Evolutionary conservation across 1,140 invertebrate genomes (phyloP), one percentile per base, ranked within the genome.

Genomic region (Drosophila bifasciata): DNA sequence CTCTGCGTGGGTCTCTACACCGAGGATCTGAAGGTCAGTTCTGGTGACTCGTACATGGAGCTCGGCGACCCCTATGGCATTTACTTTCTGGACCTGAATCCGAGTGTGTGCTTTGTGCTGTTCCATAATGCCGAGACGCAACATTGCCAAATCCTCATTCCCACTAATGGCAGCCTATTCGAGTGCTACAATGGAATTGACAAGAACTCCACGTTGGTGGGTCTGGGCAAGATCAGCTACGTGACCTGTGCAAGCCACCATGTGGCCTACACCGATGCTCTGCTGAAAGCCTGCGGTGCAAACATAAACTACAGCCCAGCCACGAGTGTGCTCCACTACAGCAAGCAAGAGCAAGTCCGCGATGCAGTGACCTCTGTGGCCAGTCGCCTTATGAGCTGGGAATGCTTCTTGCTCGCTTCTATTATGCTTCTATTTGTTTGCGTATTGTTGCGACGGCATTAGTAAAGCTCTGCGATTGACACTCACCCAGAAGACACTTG

Each of bases 401-500:
- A 63, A 17, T n/a, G 9, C 2, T 21, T 45, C 13, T 2, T 39
- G 9, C 2, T 56, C 5, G 1, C 28, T n/a, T n/a, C n/a, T 9
- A 0, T 45, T 5, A 7, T 23, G 9, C 36, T 52, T 0, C 8
- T 63, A 1, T 15, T 63, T 6, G 2, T 58, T 8, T 63, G 41
- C 17, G 15, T 40, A 6, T 13, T 63, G 0, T 19, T 13, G 6
- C 25, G 25, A 13, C 1, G 19, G 3, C 44, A 9, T 13, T 8
- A 50, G 36, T 17, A 45, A 72, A 50, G 28, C 6, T 13, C 1
- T 28, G 32, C 6, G 19, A 28, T 21, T 7, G 13, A 15, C 7
- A 52, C 74, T 93, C 76, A 95, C 95, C 93, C 71, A 95, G 93
- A 90, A 95, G 94, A 90, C 95, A 95, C 75, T 93, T 93, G 84